Conservation (phyloP, 2,888 invertebrate genomes). For the Rotaria sp. region DNA sequence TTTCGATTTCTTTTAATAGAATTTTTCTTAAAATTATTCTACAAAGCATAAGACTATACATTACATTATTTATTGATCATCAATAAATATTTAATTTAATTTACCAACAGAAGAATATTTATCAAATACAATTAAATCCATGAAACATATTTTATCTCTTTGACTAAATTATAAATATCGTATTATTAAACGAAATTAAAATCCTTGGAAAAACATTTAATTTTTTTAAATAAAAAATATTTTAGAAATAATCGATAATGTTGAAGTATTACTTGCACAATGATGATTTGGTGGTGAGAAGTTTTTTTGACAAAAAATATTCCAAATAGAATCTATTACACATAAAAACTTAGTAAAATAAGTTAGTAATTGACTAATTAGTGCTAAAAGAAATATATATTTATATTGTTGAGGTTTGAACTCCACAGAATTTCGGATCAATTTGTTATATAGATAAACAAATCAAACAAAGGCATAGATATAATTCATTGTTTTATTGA, state of each 20-base stretch:
- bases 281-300: not conserved
- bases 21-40: not conserved
- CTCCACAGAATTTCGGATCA: too few relatives aligned
- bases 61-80: not conserved
- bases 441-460: too few relatives aligned
- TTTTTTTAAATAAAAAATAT: not conserved
- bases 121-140: not conserved
- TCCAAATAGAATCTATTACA: too few relatives aligned
- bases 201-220: not conserved
- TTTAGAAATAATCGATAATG: not conserved
- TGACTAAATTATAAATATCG: not conserved
- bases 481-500: too few relatives aligned
- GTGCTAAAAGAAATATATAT: too few relatives aligned
- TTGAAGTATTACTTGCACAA: not conserved
- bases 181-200: not conserved
- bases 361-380: too few relatives aligned
- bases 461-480: too few relatives aligned
- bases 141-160: not conserved
- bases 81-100: not conserved
- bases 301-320: too few relatives aligned
- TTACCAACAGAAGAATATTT: not conserved
- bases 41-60: not conserved
- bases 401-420: too few relatives aligned
- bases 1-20: not conserved
- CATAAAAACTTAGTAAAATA: not conserved